Conservation (phyloP, 2,797 vertebrate species). For the Labeo calbasu region DNA sequence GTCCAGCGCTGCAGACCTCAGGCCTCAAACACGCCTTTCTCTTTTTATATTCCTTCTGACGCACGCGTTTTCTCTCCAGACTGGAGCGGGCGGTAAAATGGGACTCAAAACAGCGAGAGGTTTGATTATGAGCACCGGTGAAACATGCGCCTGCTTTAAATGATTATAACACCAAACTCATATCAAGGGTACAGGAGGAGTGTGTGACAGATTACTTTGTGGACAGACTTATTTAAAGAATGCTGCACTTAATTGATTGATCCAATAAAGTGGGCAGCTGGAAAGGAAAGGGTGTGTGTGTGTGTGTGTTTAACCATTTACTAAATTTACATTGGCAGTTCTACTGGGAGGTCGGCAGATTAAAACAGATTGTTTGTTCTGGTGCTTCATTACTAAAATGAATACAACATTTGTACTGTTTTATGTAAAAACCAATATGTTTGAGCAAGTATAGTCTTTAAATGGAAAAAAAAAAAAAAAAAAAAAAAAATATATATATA, state of each 20-base stretch:
- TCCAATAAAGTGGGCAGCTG: neutral
- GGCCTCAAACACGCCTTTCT: neutral
- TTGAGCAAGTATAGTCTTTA: neutral
- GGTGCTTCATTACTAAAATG: neutral
- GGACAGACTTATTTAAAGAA: slow-evolving; percentile 21
- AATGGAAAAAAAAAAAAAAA: neutral
- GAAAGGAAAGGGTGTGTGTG: slow-evolving; percentile 7
- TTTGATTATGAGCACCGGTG: neutral
- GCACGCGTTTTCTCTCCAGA: neutral
- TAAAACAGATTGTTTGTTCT: neutral
- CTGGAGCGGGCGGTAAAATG: neutral
- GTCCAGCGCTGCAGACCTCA: slow-evolving; percentile 43
- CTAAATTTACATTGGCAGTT: neutral
- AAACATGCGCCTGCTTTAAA: neutral
- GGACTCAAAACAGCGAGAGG: neutral
- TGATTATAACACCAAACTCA: neutral
- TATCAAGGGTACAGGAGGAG: neutral
- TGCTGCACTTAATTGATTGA: slow-evolving; percentile 14
- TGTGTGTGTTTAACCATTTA: neutral
- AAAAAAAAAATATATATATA: neutral
- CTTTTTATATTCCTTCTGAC: neutral
- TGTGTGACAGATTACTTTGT: neutral
- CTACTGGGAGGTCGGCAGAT: neutral
- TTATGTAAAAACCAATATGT: neutral
- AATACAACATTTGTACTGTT: no score